phyloP scores from a whole-genome alignment of 1,140 invertebrate species.

The Drosophila paulistorum region DNA sequence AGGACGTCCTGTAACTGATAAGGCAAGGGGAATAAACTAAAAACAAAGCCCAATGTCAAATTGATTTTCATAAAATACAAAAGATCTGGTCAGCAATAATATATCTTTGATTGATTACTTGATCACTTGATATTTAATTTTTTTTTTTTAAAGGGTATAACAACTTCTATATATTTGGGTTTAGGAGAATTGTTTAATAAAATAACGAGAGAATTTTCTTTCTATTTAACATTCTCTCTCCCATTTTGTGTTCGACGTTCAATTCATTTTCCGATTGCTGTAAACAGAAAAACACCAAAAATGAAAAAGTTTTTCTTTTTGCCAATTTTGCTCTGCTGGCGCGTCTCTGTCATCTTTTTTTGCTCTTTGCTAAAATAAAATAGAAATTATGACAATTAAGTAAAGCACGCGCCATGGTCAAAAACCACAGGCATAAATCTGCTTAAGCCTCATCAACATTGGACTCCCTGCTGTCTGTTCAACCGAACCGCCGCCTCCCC shows the following conservation, averaged over 20 bases:
- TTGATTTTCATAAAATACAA: too few species aligned
- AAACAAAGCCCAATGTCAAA: too few species aligned
- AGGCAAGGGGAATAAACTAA: too few species aligned
- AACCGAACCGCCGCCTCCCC: too few species aligned
- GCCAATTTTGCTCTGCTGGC: background rate
- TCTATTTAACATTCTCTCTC: background rate
- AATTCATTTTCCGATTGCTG: background rate
- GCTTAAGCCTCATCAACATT: slow-evolving; percentile 6
- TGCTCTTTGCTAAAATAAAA: slow-evolving; percentile 26
- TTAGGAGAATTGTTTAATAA: background rate
- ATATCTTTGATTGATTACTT: too few species aligned
- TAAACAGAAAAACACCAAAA: background rate
- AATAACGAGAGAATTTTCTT: slow-evolving; percentile 3
- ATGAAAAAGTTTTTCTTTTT: background rate
- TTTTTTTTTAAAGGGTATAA: slow-evolving; percentile 10
- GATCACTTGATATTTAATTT: too few species aligned
- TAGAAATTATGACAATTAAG: slow-evolving; percentile 75
- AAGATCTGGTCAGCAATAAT: too few species aligned
- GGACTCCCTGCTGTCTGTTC: slow-evolving; percentile 11
- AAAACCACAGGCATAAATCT: slow-evolving; percentile 50
- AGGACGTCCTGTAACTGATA: slow-evolving; percentile 6
- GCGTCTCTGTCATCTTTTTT: background rate
- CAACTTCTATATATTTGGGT: slow-evolving; percentile 15
- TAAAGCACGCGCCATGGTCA: slow-evolving; percentile 37
- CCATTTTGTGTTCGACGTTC: background rate